Percentiles rank a stretch among this genome's conserved stretches.
phyloP scores from a whole-genome alignment of 2,113 vertebrate species.

The Callaeas wilsoni region DNA sequence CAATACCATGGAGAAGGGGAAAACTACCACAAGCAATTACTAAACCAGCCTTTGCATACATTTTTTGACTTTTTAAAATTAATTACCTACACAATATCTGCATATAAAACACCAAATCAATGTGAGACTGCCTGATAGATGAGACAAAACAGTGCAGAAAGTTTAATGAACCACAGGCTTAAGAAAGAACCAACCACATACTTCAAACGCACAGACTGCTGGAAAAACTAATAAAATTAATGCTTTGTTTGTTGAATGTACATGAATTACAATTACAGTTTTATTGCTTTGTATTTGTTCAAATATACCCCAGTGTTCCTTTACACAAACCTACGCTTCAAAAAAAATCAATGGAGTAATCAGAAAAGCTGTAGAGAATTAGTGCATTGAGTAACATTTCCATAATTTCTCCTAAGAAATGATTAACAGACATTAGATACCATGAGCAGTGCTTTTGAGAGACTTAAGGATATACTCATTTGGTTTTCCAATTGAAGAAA shows the following conservation, averaged over 20 bases:
- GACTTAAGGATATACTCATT: neutral
- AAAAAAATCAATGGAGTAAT: neutral
- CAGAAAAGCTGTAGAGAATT: neutral
- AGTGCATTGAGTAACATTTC: neutral
- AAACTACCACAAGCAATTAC: neutral
- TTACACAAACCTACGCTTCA: neutral
- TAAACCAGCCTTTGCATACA: neutral
- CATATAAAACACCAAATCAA: neutral
- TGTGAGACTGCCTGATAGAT: accelerated
- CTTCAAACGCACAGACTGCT: neutral
- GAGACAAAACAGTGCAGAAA: neutral
- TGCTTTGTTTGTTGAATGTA: neutral
- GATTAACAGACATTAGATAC: neutral
- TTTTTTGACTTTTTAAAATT: neutral
- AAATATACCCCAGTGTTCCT: neutral
- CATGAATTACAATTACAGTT: neutral
- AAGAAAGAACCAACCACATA: neutral
- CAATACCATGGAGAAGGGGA: neutral
- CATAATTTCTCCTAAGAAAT: neutral
- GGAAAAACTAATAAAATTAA: neutral
- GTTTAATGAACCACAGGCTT: neutral
- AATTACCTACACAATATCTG: neutral
- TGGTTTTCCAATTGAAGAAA: neutral
- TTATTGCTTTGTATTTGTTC: slow-evolving; percentile 2
- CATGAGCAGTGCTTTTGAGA: neutral